These are phyloP conservation scores for Barbus barbus DNA, from an alignment of 2,113 vertebrate species.

Conservation along the genomic window DNA sequence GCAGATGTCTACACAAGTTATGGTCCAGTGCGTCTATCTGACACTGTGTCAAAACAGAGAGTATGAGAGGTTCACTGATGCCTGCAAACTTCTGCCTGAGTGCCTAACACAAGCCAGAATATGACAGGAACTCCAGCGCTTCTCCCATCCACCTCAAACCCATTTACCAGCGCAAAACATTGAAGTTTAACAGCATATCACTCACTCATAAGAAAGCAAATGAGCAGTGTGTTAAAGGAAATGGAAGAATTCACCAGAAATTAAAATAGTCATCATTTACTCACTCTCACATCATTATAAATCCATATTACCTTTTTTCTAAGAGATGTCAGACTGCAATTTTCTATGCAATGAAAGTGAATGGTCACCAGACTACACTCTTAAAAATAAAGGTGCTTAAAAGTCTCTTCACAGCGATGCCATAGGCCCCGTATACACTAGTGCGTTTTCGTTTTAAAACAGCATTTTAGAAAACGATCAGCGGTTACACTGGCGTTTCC, in stretches of 20 bases:
- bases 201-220: background rate
- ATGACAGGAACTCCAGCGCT: slow-evolving; percentile 1
- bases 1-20: slow-evolving; percentile 35
- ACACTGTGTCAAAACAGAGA: slow-evolving; percentile 34
- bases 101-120: background rate
- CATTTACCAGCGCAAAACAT: slow-evolving; percentile 4
- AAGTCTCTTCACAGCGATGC: too few species aligned
- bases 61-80: slow-evolving; percentile 35
- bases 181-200: background rate
- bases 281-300: background rate
- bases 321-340: background rate
- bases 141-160: background rate
- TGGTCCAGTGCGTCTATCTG: slow-evolving; percentile 35
- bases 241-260: background rate
- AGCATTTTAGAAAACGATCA: too few species aligned
- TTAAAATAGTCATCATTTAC: background rate
- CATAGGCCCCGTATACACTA: too few species aligned
- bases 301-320: background rate
- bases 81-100: slow-evolving; percentile 32
- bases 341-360: background rate
- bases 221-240: too few species aligned
- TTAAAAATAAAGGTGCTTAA: too few species aligned
- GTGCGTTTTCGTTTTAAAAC: too few species aligned
- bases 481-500: too few species aligned
- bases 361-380: background rate